A percentile compares a stretch with the other conserved stretches of the same genome.
phyloP scores from a whole-genome alignment of 92 coral and sea anemone species.

The Epizoanthus stellaris region DNA sequence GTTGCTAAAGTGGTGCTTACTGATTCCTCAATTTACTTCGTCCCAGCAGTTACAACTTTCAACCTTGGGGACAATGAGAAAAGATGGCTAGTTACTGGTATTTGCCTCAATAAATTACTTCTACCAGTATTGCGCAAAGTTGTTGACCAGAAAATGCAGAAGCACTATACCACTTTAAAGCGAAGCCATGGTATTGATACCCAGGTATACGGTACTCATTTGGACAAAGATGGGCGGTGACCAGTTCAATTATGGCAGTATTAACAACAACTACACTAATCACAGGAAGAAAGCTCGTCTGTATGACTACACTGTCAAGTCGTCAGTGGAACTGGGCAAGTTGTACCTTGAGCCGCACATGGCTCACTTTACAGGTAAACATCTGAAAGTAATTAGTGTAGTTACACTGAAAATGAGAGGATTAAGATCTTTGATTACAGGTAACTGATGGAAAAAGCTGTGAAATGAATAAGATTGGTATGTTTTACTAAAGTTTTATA shows the following conservation, averaged over 20 bases:
- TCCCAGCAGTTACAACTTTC: constrained; percentile 45
- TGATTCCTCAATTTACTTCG: not conserved
- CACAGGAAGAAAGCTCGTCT: constrained; percentile 52
- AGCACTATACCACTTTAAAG: constrained; percentile 60
- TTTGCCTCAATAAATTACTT: constrained; percentile 71
- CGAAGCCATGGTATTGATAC: constrained; percentile 49
- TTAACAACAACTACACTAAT: constrained; percentile 68
- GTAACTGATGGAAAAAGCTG: not conserved
- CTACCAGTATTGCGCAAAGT: constrained; percentile 69
- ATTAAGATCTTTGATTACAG: too few relatives aligned
- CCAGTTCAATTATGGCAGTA: constrained; percentile 75
- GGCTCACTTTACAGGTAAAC: constrained; percentile 86
- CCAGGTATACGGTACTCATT: constrained; percentile 42
- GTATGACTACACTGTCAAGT: constrained; percentile 77
- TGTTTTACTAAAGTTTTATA: too few relatives aligned
- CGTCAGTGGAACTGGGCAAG: constrained; percentile 76
- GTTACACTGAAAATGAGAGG: not conserved
- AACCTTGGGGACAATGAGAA: constrained; percentile 69
- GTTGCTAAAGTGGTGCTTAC: not conserved
- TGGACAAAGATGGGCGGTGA: constrained; percentile 45
- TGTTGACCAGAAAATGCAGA: constrained; percentile 57
- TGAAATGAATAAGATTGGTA: too few relatives aligned
- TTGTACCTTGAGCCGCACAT: constrained; percentile 77
- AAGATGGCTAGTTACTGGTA: constrained; percentile 89
- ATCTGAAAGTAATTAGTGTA: not conserved